Evolutionary conservation across 2,888 invertebrate genomes (phyloP).

Genomic region (Caprella mutica): DNA sequence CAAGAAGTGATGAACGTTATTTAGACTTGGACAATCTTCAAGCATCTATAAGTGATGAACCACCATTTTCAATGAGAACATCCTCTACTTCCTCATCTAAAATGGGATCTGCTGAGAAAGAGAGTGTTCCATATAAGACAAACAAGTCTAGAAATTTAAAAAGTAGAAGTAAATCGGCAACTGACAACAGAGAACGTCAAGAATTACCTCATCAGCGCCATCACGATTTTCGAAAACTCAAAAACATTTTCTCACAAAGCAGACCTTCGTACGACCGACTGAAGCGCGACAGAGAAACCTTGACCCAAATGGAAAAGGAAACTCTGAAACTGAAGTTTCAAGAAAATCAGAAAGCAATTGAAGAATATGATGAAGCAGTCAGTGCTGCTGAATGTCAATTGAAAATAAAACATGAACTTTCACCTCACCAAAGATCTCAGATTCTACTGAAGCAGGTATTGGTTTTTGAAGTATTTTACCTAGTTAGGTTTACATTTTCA

Average conservation of each 20-base stretch:
- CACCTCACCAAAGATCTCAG: background rate
- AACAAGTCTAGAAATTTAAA: background rate
- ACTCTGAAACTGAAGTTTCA: background rate
- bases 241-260: background rate
- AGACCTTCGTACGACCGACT: background rate
- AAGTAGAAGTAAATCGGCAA: constrained; percentile 2
- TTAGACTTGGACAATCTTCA: no score
- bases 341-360: background rate
- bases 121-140: background rate
- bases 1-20: background rate
- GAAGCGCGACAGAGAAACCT: background rate
- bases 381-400: background rate
- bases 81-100: no score
- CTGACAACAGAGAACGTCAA: background rate
- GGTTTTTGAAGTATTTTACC: no score
- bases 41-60: no score
- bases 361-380: background rate
- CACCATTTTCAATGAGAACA: no score
- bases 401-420: background rate
- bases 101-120: no score
- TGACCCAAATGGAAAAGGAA: background rate
- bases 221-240: constrained; percentile 9
- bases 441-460: background rate
- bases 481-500: no score
- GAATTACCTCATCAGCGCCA: constrained; percentile 5